phyloP scores from a whole-genome alignment of 1,140 invertebrate species.

The Bombyx mandarina region DNA sequence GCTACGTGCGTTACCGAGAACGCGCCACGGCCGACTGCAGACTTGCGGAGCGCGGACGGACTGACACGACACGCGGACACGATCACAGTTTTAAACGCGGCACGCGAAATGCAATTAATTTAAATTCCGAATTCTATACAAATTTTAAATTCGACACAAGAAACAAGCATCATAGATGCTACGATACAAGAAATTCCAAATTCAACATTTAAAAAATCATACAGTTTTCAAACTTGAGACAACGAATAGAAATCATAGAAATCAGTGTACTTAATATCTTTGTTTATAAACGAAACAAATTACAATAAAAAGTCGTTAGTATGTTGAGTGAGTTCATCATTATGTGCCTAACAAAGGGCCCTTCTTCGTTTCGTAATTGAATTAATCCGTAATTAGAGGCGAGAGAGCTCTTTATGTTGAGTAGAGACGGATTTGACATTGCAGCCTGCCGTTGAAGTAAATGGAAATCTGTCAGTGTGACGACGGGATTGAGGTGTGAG shows the following conservation, averaged over 20 bases:
- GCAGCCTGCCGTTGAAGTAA: conserved; percentile 47
- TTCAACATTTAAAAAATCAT: too few relatives aligned
- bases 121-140: too few relatives aligned
- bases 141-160: too few relatives aligned
- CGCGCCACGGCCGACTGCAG: conserved; percentile 51
- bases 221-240: too few relatives aligned
- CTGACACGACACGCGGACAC: too few relatives aligned
- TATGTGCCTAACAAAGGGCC: conserved; percentile 29
- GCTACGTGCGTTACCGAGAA: conserved; percentile 42
- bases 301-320: conserved; percentile 2
- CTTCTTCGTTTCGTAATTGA: conserved; percentile 45
- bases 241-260: too few relatives aligned
- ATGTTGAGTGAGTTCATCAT: conserved; percentile 5
- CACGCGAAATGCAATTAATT: too few relatives aligned
- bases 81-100: too few relatives aligned
- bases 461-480: conserved; percentile 54
- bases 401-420: conserved; percentile 62
- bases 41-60: conserved; percentile 5
- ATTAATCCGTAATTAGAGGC: conserved; percentile 63
- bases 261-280: too few relatives aligned
- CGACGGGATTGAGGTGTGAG: conserved; percentile 21
- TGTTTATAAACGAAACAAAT: too few relatives aligned
- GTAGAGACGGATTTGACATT: conserved; percentile 49
- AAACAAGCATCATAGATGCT: too few relatives aligned
- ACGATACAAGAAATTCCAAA: too few relatives aligned